phyloP scores from a whole-genome alignment of 2,797 vertebrate genomes.

The Chelonia mydas region DNA sequence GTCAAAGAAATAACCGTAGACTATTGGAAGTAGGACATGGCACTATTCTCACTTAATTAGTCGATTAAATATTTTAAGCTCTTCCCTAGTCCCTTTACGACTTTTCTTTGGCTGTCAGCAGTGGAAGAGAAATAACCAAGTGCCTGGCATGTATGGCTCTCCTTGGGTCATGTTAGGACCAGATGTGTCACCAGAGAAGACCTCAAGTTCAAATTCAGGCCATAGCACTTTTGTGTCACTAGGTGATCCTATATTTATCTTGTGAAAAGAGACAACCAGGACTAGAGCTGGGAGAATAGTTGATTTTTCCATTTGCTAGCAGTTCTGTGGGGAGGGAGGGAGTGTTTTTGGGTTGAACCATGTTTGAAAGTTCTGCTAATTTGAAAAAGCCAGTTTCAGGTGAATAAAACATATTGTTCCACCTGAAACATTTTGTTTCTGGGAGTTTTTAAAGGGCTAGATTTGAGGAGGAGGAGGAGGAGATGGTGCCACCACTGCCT shows the following conservation, averaged over 20 bases:
- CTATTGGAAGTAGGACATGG: neutral
- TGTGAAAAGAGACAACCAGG: neutral
- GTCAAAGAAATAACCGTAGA: neutral
- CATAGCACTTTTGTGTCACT: neutral
- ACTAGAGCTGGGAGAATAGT: neutral
- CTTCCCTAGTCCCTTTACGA: neutral
- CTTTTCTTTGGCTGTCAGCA: neutral
- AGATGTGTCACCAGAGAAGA: neutral
- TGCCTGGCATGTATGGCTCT: neutral
- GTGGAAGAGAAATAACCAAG: neutral
- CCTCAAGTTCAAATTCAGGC: neutral
- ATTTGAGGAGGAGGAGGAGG: neutral
- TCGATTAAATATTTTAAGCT: neutral
- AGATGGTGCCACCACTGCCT: neutral
- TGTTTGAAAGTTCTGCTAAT: neutral
- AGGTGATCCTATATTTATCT: neutral
- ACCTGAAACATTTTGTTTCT: neutral
- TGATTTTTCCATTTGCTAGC: neutral
- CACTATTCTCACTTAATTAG: neutral
- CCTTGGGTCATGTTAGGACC: neutral
- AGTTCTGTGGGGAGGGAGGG: neutral
- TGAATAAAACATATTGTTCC: neutral
- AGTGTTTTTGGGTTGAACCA: neutral
- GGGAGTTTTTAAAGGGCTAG: neutral
- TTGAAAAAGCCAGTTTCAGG: neutral